Base-by-base conservation (phyloP, 2,888 invertebrate genomes). In the Amiota mariae region DNA sequence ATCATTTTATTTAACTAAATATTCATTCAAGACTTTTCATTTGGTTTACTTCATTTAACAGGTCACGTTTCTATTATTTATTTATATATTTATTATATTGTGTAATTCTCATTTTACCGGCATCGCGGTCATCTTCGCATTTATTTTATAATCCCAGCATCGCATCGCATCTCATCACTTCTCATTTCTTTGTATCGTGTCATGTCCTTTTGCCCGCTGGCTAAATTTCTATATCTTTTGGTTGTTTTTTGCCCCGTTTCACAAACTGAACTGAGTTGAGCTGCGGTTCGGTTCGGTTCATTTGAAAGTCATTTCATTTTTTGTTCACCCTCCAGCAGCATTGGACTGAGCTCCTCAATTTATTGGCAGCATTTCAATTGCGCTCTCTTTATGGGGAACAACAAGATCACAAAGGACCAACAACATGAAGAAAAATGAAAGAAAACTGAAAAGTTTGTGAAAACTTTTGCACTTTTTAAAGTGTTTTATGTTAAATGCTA, bases 381-480 rank as follows among this genome's bases (percentile, higher is more conserved):
- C 49, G 49, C 46, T 66, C 36, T 36, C 49, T 66, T 66, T 49
- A 66, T 66, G 66, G 66, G 48, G 48, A 15, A 66, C 66, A 66
- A 49, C 66, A 66, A 49, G 66, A 66, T 66, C 49, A 48, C 36
- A 36, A 36, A 6, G 36, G 36, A 36, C 36, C 36, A 36, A 36
- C 36, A 36, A 36, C 36, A 36, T 36, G 4, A 36, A 36, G 36
- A 36, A 36, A 20, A 24, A 63, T 36, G 13, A 24, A 63, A 63
- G n/a, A 63, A 36, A 63, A 63, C 49, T 36, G 36, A 6, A 36
- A 36, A 36, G 36, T 66, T 66, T 66, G 15, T 18, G 36, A 49
- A 66, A 66, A 66, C 66, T 66, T 66, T 66, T 66, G 54, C n/a
- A 66, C 66, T 66, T 66, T 63, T 56, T 68, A 68, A 68, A 68